Evolutionary conservation across 1,140 invertebrate genomes (phyloP), one percentile per base, ranked within the genome.

Genomic region (Phenacoccus solenopsis): DNA sequence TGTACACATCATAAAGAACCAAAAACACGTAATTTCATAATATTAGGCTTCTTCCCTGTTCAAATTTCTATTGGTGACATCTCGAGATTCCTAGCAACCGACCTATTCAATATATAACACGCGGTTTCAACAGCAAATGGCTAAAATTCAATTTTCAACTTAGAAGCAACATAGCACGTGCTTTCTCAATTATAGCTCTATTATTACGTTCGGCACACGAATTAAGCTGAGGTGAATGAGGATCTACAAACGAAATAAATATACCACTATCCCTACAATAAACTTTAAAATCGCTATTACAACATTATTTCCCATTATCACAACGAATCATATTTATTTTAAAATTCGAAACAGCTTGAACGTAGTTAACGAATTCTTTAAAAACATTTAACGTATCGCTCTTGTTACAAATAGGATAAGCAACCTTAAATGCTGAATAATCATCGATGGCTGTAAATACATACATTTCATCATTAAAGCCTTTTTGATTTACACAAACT

Each of bases 251-350:
- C 49, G 78, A 71, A 61, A 75, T 76, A 5, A 27, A 25, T 5
- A 81, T 80, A 1, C 79, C 77, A 12, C 61, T 30, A 5, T 72
- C 72, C 13, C 72, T 73, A 3, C 80, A 71, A 35, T 73, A 80
- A 3, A 71, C 30, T 28, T 75, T 72, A 70, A 81, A 78, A 0
- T 74, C 69, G 16, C 72, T 72, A 69, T 75, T 79, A 0, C 74
- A 25, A 73, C 78, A 80, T 73, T 82, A 80, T n/a, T 22, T 75
- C 2, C 80, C 80, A 74, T 82, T 82, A 67, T 82, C 80, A 61
- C 74, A 75, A 64, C 77, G 76, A 0, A 81, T 28, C 27, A 21
- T 71, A 70, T 76, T 77, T 59, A 80, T 76, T 68, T 72, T 72
- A 10, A 30, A 68, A 69, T 73, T 70, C n/a, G 74, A 74, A 73